Conservation (phyloP, 2,797 vertebrate species). For the Lagorchestes hirsutus region DNA sequence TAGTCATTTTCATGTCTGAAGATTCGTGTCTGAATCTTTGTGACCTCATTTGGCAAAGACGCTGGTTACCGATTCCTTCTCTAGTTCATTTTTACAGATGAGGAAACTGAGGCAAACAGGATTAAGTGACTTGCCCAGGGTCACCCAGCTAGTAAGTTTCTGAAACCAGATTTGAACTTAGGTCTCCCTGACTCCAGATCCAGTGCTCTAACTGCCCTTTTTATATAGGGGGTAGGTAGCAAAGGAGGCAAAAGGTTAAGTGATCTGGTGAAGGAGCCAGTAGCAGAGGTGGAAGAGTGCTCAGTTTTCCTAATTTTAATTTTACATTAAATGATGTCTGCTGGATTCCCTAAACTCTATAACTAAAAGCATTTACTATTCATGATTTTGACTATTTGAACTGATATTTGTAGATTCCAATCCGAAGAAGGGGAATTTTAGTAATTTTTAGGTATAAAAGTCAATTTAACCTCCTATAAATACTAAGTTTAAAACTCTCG, state of each 20-base stretch:
- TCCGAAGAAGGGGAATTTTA: conserved; percentile 20
- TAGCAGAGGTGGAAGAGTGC: not conserved
- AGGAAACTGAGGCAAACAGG: not conserved
- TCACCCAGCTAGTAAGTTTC: not conserved
- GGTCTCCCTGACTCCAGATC: not conserved
- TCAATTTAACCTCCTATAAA: not conserved
- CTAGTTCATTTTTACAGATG: not conserved
- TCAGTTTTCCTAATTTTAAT: not conserved
- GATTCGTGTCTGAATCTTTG: not conserved
- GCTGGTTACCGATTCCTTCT: not conserved
- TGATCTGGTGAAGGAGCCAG: not conserved
- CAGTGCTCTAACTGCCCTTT: not conserved
- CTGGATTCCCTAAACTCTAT: conserved; percentile 16
- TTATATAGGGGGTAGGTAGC: too few species aligned
- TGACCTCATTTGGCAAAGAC: not conserved
- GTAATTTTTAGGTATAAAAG: not conserved
- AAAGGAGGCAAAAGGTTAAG: conserved; percentile 1
- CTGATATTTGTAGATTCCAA: conserved; percentile 4
- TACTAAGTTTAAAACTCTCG: not conserved
- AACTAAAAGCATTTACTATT: conserved; percentile 27
- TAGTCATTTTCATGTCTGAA: not conserved
- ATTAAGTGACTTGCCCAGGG: not conserved
- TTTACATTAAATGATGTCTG: not conserved
- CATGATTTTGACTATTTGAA: conserved; percentile 11
- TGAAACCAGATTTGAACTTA: not conserved